Conservation (phyloP, 30 jellyfish, hydroid and myxozoan species). For the Clytia hemisphaerica region DNA sequence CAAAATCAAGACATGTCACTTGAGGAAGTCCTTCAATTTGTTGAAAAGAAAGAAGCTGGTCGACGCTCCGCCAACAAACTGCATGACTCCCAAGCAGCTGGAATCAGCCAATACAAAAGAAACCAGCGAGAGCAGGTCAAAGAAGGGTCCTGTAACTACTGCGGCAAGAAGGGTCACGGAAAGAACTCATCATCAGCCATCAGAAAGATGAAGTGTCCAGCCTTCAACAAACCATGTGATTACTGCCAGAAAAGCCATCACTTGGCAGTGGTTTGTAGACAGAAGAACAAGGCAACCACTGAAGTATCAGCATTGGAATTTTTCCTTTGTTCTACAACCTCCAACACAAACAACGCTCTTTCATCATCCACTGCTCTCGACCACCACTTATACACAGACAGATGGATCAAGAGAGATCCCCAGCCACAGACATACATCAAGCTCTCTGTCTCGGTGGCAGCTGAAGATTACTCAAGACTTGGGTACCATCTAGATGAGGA, state of each 20-base stretch:
- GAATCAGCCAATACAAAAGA: constrained; percentile 12
- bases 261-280: constrained; percentile 1
- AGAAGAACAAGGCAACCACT: neutral
- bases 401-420: constrained; percentile 3
- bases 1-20: constrained; percentile 27
- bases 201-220: constrained; percentile 6
- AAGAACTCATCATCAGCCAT: neutral
- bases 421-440: constrained; percentile 7
- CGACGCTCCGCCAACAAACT: constrained; percentile 26
- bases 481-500: constrained; percentile 5
- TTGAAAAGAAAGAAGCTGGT: constrained; percentile 33
- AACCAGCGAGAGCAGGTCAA: constrained; percentile 2
- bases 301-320: constrained; percentile 9
- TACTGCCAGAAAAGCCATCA: constrained; percentile 1
- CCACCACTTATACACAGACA: neutral
- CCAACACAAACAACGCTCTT: neutral
- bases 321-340: neutral
- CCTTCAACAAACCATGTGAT: constrained; percentile 8
- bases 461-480: neutral
- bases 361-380: constrained; percentile 17
- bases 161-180: constrained; percentile 13
- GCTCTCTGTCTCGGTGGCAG: neutral
- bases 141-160: constrained; percentile 1
- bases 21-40: constrained; percentile 28
- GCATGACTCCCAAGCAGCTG: constrained; percentile 18